Conservation (phyloP, 2,888 invertebrate species). For the Allolobophora icterica region DNA sequence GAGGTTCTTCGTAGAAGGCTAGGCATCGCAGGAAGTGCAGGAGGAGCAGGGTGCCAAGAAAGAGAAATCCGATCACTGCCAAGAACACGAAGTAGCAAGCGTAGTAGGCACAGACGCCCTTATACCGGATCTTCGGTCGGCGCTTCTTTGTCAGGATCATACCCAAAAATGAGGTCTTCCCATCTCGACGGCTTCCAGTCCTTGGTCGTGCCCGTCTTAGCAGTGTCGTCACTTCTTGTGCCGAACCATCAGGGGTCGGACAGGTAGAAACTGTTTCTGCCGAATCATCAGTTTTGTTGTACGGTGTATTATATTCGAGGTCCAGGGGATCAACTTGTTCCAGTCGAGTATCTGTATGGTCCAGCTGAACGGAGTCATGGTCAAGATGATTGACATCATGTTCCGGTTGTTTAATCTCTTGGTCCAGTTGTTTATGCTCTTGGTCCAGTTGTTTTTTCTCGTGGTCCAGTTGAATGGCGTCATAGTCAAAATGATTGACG, state of each 20-base stretch:
- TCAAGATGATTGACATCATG: neutral
- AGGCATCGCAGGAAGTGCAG: slow-evolving; percentile 30
- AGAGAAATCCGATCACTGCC: neutral
- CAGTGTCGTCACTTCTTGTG: neutral
- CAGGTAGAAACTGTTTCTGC: neutral
- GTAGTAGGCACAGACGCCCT: slow-evolving; percentile 33
- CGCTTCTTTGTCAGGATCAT: neutral
- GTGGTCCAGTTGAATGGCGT: neutral
- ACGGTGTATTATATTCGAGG: neutral
- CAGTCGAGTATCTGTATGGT: neutral
- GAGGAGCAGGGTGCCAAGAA: slow-evolving; percentile 4
- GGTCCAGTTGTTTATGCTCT: neutral
- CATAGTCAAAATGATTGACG: neutral
- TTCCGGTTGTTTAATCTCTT: neutral
- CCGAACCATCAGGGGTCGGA: neutral
- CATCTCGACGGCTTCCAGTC: neutral
- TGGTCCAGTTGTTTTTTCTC: neutral
- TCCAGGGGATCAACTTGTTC: neutral
- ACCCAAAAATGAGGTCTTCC: neutral
- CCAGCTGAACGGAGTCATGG: neutral
- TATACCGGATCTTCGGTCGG: slow-evolving; percentile 32
- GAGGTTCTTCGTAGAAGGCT: neutral
- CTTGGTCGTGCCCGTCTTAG: neutral
- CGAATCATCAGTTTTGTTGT: neutral
- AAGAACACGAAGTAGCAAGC: slow-evolving; percentile 28